Base-by-base conservation (phyloP, 2,113 vertebrate species). In the Peromyscus californicus region DNA sequence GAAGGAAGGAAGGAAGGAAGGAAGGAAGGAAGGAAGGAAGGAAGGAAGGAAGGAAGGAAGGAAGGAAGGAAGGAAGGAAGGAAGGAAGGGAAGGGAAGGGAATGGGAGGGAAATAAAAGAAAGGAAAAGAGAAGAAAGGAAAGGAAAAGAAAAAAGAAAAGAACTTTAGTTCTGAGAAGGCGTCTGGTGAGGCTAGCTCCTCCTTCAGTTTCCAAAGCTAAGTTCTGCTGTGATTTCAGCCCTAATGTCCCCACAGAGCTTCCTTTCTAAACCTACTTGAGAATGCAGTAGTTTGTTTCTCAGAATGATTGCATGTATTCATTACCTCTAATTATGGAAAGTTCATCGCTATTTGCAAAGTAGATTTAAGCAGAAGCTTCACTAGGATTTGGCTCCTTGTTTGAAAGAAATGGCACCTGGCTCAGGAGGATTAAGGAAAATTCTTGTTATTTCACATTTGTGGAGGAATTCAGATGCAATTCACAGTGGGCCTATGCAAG, bases 261-360 rank as follows among this genome's bases (percentile, higher is more conserved):
- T 96, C 67, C 85, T 90, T 39, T 74, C 67, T 95, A 91, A 79
- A 78, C 45, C 15, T 80, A 54, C 54, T 65, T 86, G 85, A 89
- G 61, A 89, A 89, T 83, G n/a, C 84, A 92, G 33, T 70, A 89
- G 24, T 70, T 92, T 89, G n/a, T 93, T 88, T 93, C 70, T 95
- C 51, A 76, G 72, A 91, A 65, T 74, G 82, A 79, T 17, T 93
- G 19, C 13, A 31, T 88, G 29, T 82, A 76, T 95, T 94, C 76
- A 78, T 78, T 95, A 91, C 67, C 48, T 96, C 96, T 96, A 93
- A 96, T 96, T 82, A 96, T 36, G 90, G 61, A 51, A 91, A 88
- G 39, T 94, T 86, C 88, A 78, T 86, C 92, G 92, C 54, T 96
- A 33, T 97, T 95, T 94, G 45, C 39, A 74, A 91, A 96, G 59